A percentile compares a stretch with the other conserved stretches of the same genome.
Conservation (phyloP, 1,140 invertebrate genomes). For the Notospermus geniculatus region DNA sequence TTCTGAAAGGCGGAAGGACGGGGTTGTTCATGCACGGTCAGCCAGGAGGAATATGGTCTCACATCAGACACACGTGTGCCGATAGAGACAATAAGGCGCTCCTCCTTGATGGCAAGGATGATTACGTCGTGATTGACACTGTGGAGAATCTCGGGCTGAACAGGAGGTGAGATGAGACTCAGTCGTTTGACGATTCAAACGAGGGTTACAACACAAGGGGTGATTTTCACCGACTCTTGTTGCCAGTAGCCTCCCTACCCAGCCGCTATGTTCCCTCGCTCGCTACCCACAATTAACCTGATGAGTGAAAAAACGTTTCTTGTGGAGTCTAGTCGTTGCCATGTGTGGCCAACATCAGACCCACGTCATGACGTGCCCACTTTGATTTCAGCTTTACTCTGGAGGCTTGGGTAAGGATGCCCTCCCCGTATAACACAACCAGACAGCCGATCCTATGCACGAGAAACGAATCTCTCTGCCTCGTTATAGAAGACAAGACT, state of each 20-base stretch:
- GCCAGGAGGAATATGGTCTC: constrained; percentile 26
- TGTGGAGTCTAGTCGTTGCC: no score
- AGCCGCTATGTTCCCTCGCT: background rate
- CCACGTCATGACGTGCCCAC: constrained; percentile 7
- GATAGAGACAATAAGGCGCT: constrained; percentile 31
- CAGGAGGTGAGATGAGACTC: constrained; percentile 12
- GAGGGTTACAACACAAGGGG: background rate
- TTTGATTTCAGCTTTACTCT: constrained; percentile 33
- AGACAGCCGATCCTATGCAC: constrained; percentile 30
- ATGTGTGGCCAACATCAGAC: no score
- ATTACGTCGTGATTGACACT: constrained; percentile 25
- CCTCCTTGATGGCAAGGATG: constrained; percentile 25
- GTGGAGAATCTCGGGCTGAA: constrained; percentile 9
- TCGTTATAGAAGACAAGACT: constrained; percentile 26
- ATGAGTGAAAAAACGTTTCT: background rate
- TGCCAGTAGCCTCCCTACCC: background rate
- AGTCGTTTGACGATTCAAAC: background rate
- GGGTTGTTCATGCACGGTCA: constrained; percentile 34
- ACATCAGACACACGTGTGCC: constrained; percentile 23
- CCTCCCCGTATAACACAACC: constrained; percentile 12
- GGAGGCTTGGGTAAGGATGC: constrained; percentile 28
- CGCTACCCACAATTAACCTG: background rate
- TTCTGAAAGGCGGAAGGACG: constrained; percentile 29
- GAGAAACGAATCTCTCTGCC: constrained; percentile 18
- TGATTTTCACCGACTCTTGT: background rate